Evolutionary conservation across 2,113 vertebrate species (phyloP).

Genomic region (Gymnarchus niloticus): DNA sequence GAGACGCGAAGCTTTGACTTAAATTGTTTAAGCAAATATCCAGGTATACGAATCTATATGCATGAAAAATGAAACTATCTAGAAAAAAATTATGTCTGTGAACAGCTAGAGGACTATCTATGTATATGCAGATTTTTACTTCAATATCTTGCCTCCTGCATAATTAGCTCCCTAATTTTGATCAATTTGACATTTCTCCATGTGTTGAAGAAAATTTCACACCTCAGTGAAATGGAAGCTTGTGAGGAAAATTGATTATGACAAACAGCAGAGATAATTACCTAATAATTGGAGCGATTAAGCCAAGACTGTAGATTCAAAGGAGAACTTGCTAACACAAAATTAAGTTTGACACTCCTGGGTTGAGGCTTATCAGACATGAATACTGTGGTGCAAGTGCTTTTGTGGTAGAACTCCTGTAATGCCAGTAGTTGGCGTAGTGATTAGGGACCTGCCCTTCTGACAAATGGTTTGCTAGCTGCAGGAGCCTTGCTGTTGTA

Average conservation of each 20-base stretch:
- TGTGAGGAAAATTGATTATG: slow-evolving; percentile 6
- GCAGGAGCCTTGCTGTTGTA: background rate
- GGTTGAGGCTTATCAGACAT: background rate
- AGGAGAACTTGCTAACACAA: background rate
- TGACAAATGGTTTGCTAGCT: background rate
- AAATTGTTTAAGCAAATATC: background rate
- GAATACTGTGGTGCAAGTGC: background rate
- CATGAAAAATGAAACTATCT: background rate
- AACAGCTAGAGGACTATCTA: background rate
- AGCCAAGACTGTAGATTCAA: background rate
- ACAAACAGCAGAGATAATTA: slow-evolving; percentile 11
- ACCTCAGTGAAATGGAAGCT: background rate
- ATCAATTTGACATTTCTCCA: slow-evolving; percentile 1
- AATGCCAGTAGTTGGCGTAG: background rate
- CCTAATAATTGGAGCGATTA: slow-evolving; percentile 5
- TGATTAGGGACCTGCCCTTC: background rate
- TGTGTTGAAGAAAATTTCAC: background rate
- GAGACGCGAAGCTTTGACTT: background rate
- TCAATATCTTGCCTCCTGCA: no score
- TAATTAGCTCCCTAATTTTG: slow-evolving; percentile 8
- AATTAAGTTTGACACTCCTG: slow-evolving; percentile 4
- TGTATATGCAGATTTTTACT: background rate
- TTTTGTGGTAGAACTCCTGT: background rate
- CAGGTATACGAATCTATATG: background rate
- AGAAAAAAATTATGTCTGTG: background rate